phyloP scores from a whole-genome alignment of 2,113 vertebrate species.

The Trematomus loennbergii region DNA sequence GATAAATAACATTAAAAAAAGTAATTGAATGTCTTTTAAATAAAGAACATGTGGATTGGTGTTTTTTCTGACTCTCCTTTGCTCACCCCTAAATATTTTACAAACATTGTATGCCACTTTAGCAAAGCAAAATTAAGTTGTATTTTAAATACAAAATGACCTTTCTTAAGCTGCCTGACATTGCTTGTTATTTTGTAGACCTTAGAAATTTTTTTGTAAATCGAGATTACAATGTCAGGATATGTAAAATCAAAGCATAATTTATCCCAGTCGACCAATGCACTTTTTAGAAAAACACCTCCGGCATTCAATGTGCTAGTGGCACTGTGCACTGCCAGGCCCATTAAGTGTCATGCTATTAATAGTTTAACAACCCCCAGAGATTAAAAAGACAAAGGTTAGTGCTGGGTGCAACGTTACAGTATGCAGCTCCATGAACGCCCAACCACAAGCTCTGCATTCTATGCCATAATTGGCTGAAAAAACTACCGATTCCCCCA shows the following conservation, averaged over 20 bases:
- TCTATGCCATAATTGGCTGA: neutral
- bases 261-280: neutral
- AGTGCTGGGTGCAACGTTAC: conserved; percentile 6
- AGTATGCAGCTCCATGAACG: neutral
- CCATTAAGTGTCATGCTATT: conserved; percentile 43
- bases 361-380: conserved; percentile 13
- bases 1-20: too few species aligned
- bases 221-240: too few species aligned
- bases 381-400: conserved; percentile 33
- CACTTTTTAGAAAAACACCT: neutral
- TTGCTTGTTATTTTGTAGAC: neutral
- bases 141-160: too few species aligned
- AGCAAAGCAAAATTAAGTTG: neutral
- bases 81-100: neutral
- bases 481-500: neutral
- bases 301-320: neutral
- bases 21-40: too few species aligned
- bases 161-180: neutral
- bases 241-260: neutral
- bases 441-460: neutral
- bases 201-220: neutral
- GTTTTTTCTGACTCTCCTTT: neutral
- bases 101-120: neutral
- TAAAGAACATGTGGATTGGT: too few species aligned
- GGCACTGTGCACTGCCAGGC: conserved; percentile 7